Conservation (phyloP, 2,113 vertebrate species). For the Prietella phreatophila region DNA sequence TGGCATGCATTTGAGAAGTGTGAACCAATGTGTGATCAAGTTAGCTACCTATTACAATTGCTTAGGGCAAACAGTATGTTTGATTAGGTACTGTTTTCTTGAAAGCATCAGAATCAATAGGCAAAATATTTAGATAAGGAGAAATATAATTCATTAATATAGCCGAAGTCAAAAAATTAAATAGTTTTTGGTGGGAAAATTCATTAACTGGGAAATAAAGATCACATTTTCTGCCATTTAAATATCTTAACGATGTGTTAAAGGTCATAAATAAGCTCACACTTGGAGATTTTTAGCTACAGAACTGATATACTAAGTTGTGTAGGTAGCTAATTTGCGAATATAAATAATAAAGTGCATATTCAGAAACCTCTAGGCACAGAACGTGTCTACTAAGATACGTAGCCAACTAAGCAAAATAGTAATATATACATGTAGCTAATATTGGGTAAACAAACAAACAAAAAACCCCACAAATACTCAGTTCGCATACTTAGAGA, state of each 20-base stretch:
- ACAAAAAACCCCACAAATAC: not conserved
- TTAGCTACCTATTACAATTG: conserved; percentile 7
- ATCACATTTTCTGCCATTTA: too few species aligned
- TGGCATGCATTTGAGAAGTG: conserved; percentile 4
- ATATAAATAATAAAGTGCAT: not conserved
- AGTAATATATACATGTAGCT: not conserved
- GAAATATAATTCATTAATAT: not conserved
- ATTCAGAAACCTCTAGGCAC: not conserved
- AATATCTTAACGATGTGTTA: not conserved
- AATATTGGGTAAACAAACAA: not conserved
- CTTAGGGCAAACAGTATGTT: too few species aligned
- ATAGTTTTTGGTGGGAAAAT: not conserved
- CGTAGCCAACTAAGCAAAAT: not conserved
- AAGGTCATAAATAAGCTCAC: not conserved
- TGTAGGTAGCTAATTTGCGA: not conserved
- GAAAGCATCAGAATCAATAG: not conserved
- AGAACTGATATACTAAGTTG: not conserved
- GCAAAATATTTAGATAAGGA: not conserved
- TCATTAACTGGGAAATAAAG: not conserved
- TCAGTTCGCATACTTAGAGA: not conserved
- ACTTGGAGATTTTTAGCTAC: not conserved
- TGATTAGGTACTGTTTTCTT: not conserved
- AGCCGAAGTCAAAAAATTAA: not conserved
- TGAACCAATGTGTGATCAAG: conserved; percentile 32
- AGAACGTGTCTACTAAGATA: not conserved